A percentile compares a stretch with the other conserved stretches of the same genome.
Conservation (phyloP, 1,140 invertebrate genomes). For the Telenomus remus region DNA sequence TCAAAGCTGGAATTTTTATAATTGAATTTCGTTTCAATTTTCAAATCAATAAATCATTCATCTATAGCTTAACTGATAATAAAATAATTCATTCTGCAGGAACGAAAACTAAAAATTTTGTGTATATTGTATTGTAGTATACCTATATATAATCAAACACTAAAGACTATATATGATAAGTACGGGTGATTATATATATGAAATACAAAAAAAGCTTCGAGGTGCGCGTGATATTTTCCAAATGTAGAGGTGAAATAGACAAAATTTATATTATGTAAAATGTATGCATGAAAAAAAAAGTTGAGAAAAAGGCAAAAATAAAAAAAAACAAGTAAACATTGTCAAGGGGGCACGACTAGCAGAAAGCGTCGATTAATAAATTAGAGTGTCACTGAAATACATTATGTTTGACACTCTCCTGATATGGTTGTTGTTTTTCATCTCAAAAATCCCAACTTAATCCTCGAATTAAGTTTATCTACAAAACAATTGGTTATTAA, state of each 20-base stretch:
- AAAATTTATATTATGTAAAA: slow-evolving; percentile 43
- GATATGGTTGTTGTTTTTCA: neutral
- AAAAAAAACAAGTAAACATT: slow-evolving; percentile 13
- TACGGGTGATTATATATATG: slow-evolving; percentile 66
- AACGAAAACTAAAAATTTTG: slow-evolving; percentile 54
- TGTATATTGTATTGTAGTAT: slow-evolving; percentile 70
- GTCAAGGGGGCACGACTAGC: slow-evolving; percentile 4
- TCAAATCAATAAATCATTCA: no score
- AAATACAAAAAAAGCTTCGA: slow-evolving; percentile 59
- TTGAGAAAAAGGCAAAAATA: slow-evolving; percentile 27
- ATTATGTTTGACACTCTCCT: slow-evolving; percentile 21
- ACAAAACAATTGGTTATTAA: no score
- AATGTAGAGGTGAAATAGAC: slow-evolving; percentile 55
- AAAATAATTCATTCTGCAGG: slow-evolving; percentile 8
- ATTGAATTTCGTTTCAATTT: slow-evolving; percentile 21
- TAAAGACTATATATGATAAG: slow-evolving; percentile 70
- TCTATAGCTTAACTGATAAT: neutral
- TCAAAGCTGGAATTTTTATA: slow-evolving; percentile 40
- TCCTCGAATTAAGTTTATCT: no score
- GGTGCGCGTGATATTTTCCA: slow-evolving; percentile 65
- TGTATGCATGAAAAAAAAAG: slow-evolving; percentile 42
- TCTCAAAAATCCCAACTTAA: neutral
- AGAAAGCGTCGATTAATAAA: slow-evolving; percentile 39
- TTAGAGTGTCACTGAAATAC: slow-evolving; percentile 30
- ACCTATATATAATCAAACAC: slow-evolving; percentile 70